Conservation (phyloP, 2,113 vertebrate species). For the Arenaria interpres region DNA sequence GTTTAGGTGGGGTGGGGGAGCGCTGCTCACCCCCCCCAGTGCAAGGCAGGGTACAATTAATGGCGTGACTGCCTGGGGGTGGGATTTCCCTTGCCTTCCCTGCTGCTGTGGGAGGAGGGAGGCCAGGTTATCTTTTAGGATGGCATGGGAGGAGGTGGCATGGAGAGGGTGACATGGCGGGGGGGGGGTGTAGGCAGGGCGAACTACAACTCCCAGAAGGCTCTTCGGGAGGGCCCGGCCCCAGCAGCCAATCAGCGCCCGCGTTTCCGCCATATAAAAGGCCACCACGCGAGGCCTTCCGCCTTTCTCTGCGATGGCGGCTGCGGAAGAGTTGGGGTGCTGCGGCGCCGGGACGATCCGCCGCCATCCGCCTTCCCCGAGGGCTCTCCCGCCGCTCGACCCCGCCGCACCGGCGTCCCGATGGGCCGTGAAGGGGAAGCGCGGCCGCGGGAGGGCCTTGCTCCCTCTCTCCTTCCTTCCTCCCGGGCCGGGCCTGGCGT, state of each 20-base stretch:
- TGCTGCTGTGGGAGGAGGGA: not conserved
- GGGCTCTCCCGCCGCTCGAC: too few relatives aligned
- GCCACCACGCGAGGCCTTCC: accelerated
- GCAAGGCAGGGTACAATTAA: too few relatives aligned
- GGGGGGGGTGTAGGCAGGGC: accelerated
- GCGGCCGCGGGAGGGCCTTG: not conserved
- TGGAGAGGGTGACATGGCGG: accelerated
- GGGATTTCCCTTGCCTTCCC: too few relatives aligned
- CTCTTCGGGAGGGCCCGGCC: not conserved
- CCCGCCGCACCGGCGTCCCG: accelerated
- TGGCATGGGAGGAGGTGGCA: too few relatives aligned
- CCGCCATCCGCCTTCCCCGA: not conserved
- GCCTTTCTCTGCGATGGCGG: accelerated
- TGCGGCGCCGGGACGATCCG: not conserved
- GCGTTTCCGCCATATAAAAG: not conserved
- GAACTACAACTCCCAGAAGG: slow-evolving; percentile 32
- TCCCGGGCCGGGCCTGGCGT: too few relatives aligned
- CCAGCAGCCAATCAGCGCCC: not conserved
- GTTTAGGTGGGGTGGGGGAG: accelerated
- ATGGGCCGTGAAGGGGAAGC: not conserved
- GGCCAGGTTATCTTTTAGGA: not conserved
- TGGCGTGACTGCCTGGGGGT: not conserved
- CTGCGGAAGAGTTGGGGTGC: accelerated
- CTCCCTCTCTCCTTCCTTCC: not conserved
- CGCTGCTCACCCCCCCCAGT: accelerated